Base-by-base conservation (phyloP, 2,888 invertebrate species). In the Ditylenchus weischeri region DNA sequence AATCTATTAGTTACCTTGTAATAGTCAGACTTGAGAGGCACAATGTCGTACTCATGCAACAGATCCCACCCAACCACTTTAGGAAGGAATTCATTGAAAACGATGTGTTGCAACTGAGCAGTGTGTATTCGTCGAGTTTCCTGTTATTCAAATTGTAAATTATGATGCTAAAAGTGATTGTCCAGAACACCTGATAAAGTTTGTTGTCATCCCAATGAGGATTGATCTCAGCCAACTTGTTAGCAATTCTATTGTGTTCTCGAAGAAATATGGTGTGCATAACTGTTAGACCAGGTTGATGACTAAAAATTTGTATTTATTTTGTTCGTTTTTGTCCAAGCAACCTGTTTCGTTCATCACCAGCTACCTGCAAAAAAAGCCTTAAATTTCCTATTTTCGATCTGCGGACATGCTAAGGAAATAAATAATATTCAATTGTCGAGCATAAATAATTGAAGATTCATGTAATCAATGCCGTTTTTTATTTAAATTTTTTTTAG, bases 21-120 rank as follows among this genome's bases (percentile, higher is more conserved):
- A 61, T 83, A 83, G 54, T 81, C 83, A 29, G 70, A 71, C 0
- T 90, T 89, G 76, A 90, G 84, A 6, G 93, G 86, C 73, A 91
- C 91, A 61, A 95, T 85, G 11, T 91, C 38, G 91, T 90, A 93
- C 7, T 91, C 86, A 79, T 90, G 90, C 69, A 93, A 57, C 49
- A 78, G 72, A 58, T 81, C 78, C 50, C 70, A 78, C 90, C 91
- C 90, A 90, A 91, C 87, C 59, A 96, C 87, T 68, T 93, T 88
- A 0, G 95, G 95, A 63, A 96, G 85, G 71, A 83, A 86, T 71
- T 86, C 85, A 57, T 83, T 79, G 75, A 83, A 85, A 1, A 83
- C 79, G 43, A 85, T 83, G 68, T 85, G 83, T 72, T 86, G 86
- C 91, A 93, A 73, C 57, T 84, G 78, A 19, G 85, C 86, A 4